Conservation (phyloP, 2,888 invertebrate genomes). For the Drosophila mercatorum region DNA sequence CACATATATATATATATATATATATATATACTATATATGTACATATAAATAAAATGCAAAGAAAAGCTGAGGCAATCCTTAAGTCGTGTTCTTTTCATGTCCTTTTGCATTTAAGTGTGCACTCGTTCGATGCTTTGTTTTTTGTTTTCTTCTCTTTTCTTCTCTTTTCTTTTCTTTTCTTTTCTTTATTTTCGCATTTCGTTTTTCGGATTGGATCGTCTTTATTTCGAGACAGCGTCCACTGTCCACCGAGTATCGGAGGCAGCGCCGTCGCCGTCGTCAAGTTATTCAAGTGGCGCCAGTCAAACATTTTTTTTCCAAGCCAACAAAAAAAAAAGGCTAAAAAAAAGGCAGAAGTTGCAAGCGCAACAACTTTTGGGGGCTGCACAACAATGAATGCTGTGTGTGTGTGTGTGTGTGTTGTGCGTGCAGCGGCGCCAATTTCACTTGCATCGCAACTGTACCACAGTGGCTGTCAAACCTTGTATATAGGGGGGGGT, state of each 20-base stretch:
- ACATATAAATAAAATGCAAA: slow-evolving; percentile 11
- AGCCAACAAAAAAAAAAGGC: slow-evolving; percentile 29
- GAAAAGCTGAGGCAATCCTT: slow-evolving; percentile 60
- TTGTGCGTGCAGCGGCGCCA: slow-evolving; percentile 15
- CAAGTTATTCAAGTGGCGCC: slow-evolving; percentile 84
- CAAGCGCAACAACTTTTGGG: slow-evolving; percentile 27
- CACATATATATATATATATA: no score
- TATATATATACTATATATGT: neutral
- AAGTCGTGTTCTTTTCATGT: slow-evolving; percentile 78
- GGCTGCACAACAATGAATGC: slow-evolving; percentile 34
- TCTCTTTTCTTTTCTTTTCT: neutral
- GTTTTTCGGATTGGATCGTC: slow-evolving; percentile 68
- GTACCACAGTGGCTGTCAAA: slow-evolving; percentile 30
- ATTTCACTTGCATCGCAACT: slow-evolving; percentile 16
- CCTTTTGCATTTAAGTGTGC: slow-evolving; percentile 79
- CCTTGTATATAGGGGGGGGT: neutral
- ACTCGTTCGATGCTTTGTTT: slow-evolving; percentile 61
- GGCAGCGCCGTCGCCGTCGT: slow-evolving; percentile 43
- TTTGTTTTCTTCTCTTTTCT: neutral
- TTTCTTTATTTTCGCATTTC: neutral
- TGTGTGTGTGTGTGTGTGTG: slow-evolving; percentile 19
- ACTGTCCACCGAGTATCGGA: slow-evolving; percentile 13
- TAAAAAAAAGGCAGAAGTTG: slow-evolving; percentile 26
- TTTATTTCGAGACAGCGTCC: slow-evolving; percentile 66
- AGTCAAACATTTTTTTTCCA: slow-evolving; percentile 79